phyloP scores from a whole-genome alignment of 2,113 vertebrate genomes.

The Corythoichthys intestinalis region DNA sequence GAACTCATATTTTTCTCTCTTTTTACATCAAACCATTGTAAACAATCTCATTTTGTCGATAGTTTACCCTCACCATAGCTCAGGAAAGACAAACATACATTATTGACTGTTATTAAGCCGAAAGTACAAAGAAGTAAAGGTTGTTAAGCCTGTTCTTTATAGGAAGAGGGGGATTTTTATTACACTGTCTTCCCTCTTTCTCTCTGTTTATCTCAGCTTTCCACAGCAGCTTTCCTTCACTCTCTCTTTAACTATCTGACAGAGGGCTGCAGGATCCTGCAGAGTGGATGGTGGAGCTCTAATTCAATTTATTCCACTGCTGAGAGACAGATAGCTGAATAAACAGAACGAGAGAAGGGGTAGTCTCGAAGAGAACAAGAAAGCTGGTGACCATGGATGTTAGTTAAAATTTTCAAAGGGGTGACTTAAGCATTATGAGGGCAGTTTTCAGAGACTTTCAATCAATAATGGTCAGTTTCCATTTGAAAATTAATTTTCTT shows the following conservation, averaged over 20 bases:
- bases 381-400: conserved; percentile 52
- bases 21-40: background rate
- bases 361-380: conserved; percentile 11
- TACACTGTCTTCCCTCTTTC: conserved; percentile 24
- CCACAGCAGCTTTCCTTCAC: conserved; percentile 14
- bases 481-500: too few species aligned
- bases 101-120: conserved; percentile 18
- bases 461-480: too few species aligned
- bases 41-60: background rate
- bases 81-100: background rate
- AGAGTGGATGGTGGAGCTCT: conserved; percentile 62
- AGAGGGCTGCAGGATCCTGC: conserved; percentile 51
- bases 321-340: conserved; percentile 44
- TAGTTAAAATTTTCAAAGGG: conserved; percentile 46
- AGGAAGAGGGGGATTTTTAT: conserved; percentile 25
- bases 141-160: conserved; percentile 28
- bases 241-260: conserved; percentile 54
- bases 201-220: conserved; percentile 18
- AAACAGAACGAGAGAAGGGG: conserved; percentile 15
- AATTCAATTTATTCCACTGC: conserved; percentile 65
- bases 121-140: conserved; percentile 7
- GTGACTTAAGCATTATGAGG: conserved; percentile 28
- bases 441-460: background rate
- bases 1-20: background rate
- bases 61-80: background rate